These are phyloP conservation scores for Eudyptes chrysolophus DNA, from an alignment of 2,113 vertebrate genomes.

Conservation along the genomic window DNA sequence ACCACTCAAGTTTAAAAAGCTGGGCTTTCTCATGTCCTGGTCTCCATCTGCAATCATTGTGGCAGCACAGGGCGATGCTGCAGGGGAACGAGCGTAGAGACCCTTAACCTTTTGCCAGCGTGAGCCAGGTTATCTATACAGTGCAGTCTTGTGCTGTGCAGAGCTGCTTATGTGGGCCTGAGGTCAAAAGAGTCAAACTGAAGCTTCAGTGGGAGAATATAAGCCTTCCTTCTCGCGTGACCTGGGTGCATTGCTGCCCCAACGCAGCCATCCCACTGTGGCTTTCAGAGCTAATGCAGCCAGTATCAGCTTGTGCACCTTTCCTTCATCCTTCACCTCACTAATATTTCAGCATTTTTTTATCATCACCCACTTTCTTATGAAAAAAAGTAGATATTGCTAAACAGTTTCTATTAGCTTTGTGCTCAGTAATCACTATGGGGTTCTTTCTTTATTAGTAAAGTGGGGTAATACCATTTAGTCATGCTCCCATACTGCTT, in stretches of 20 bases:
- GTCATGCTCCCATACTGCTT: neutral
- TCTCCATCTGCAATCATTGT: neutral
- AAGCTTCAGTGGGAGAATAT: neutral
- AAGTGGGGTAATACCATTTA: neutral
- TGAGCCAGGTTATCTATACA: neutral
- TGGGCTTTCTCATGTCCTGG: rapidly evolving
- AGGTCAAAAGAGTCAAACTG: neutral
- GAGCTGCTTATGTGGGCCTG: neutral
- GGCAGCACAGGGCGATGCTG: neutral
- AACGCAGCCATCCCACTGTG: neutral
- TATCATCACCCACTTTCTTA: neutral
- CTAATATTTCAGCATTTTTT: neutral
- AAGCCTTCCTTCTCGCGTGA: neutral
- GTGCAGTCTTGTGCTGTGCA: neutral
- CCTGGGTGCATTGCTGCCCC: neutral
- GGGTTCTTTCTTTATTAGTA: neutral
- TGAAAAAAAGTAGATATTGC: neutral
- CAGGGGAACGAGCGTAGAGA: rapidly evolving
- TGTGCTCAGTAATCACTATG: neutral
- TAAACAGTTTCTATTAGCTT: neutral
- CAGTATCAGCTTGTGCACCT: neutral
- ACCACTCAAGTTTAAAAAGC: neutral
- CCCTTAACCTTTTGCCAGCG: neutral
- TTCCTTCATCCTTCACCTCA: neutral
- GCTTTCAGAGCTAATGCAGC: neutral